Evolutionary conservation across 2,797 vertebrate genomes (phyloP).

Genomic region (Hydrophis major): DNA sequence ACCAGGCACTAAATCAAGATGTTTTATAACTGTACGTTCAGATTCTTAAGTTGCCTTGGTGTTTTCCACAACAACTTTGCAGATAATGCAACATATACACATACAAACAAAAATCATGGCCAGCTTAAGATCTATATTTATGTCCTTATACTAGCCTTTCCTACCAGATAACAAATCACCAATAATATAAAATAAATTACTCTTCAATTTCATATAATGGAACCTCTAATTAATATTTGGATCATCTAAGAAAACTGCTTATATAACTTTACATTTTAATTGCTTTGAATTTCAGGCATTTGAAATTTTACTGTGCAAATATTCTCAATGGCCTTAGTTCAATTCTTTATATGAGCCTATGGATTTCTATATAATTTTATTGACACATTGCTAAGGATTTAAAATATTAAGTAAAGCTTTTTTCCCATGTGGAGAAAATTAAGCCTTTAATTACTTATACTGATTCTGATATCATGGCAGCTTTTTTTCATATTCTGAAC

Average conservation of each 20-base stretch:
- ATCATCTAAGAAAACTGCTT: background rate
- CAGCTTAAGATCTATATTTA: background rate
- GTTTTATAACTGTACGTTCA: background rate
- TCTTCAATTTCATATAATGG: background rate
- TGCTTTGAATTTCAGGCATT: background rate
- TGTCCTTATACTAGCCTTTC: background rate
- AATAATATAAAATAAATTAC: conserved; percentile 11
- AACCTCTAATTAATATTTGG: background rate
- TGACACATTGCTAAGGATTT: background rate
- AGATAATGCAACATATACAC: background rate
- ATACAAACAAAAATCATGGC: background rate
- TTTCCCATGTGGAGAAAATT: conserved; percentile 15
- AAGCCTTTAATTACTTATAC: conserved; percentile 24
- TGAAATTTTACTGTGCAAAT: background rate
- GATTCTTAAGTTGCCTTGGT: background rate
- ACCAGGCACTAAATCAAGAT: background rate
- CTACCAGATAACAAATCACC: background rate
- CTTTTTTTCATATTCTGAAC: background rate
- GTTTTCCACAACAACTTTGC: background rate
- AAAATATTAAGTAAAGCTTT: background rate
- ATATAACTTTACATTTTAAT: background rate
- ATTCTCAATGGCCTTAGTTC: background rate
- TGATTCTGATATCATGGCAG: conserved; percentile 10
- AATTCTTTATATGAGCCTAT: background rate
- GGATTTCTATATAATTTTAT: background rate